These are phyloP conservation scores for Nezara viridula DNA, from an alignment of 2,888 invertebrate species.

Conservation along the genomic window DNA sequence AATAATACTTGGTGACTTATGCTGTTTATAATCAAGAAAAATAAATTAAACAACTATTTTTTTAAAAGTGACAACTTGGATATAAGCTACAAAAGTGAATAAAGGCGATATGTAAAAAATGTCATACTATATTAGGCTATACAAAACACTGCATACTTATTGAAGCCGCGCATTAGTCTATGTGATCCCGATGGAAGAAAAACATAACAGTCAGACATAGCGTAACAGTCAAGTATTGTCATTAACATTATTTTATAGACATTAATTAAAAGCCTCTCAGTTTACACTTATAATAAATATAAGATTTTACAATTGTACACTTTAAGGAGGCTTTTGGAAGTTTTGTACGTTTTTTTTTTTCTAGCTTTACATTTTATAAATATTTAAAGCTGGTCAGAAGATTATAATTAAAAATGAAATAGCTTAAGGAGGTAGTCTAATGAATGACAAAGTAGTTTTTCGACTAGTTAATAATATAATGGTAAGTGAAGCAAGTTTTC, in stretches of 20 bases:
- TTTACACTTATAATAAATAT: slow-evolving; percentile 47
- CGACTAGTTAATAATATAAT: slow-evolving; percentile 58
- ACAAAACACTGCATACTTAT: slow-evolving; percentile 53
- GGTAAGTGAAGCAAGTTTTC: slow-evolving; percentile 55
- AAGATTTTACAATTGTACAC: slow-evolving; percentile 41
- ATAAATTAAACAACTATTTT: slow-evolving; percentile 21
- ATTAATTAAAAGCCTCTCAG: slow-evolving; percentile 44
- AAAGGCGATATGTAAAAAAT: slow-evolving; percentile 57
- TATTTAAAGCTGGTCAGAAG: slow-evolving; percentile 59
- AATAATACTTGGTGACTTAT: slow-evolving; percentile 17
- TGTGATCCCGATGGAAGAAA: slow-evolving; percentile 59
- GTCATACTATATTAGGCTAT: slow-evolving; percentile 53
- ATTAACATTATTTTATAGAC: slow-evolving; percentile 56
- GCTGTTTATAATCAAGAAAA: slow-evolving; percentile 42
- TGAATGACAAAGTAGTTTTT: slow-evolving; percentile 53
- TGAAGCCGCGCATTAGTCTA: slow-evolving; percentile 51
- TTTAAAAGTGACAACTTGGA: slow-evolving; percentile 31
- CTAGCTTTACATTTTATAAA: slow-evolving; percentile 54
- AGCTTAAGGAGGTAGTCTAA: slow-evolving; percentile 59
- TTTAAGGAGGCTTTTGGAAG: slow-evolving; percentile 53
- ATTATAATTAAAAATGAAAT: slow-evolving; percentile 54
- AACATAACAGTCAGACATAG: slow-evolving; percentile 54
- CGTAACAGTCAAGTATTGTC: slow-evolving; percentile 58
- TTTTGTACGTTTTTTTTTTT: slow-evolving; percentile 56
- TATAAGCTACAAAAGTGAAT: slow-evolving; percentile 51